Conservation (phyloP, 2,888 invertebrate genomes). For the Zygothrica quintamaculata region DNA sequence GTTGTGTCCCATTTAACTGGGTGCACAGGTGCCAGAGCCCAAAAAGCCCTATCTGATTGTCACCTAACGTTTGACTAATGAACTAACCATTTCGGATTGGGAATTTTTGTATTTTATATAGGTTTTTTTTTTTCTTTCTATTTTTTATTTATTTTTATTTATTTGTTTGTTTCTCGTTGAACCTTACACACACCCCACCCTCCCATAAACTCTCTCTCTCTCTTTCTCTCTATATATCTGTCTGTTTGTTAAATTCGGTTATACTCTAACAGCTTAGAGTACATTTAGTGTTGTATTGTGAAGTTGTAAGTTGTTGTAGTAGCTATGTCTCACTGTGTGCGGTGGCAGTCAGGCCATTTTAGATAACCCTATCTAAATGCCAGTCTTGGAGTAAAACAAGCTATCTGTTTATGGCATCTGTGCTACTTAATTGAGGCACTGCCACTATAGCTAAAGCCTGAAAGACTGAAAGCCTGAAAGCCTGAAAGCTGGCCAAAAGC, state of each 20-base stretch:
- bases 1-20: conserved; percentile 62
- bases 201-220: conserved; percentile 16
- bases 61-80: conserved; percentile 78
- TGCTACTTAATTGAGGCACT: conserved; percentile 70
- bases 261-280: no score
- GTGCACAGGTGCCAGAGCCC: conserved; percentile 3
- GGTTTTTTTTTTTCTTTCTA: neutral
- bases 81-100: conserved; percentile 42
- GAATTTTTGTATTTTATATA: conserved; percentile 8
- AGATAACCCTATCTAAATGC: conserved; percentile 67
- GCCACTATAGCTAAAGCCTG: conserved; percentile 31
- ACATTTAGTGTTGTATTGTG: no score
- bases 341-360: conserved; percentile 61
- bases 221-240: conserved; percentile 6
- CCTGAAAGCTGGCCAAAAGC: conserved; percentile 15
- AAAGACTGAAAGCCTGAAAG: conserved; percentile 4
- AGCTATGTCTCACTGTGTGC: conserved; percentile 49
- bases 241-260: no score
- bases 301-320: no score
- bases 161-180: no score
- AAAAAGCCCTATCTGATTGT: conserved; percentile 68
- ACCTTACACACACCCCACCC: no score
- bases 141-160: conserved; percentile 16
- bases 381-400: conserved; percentile 53
- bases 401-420: conserved; percentile 69